phyloP scores from a whole-genome alignment of 2,797 vertebrate genomes.

The Agapornis canus region DNA sequence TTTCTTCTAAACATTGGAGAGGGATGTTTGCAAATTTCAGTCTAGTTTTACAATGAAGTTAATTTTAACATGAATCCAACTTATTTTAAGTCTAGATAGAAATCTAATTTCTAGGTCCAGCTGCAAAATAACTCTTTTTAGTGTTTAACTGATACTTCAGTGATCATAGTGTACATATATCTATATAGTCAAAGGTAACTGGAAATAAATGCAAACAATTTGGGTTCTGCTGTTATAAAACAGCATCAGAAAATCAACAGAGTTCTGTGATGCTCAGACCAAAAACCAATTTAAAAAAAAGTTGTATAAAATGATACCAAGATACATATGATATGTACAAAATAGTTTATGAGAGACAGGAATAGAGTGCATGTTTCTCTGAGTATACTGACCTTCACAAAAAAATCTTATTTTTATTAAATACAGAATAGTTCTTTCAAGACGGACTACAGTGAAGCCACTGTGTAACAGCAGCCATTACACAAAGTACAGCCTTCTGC shows the following conservation, averaged over 20 bases:
- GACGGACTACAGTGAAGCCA: neutral
- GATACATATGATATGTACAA: neutral
- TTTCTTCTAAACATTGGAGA: neutral
- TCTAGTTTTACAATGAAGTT: neutral
- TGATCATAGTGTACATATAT: neutral
- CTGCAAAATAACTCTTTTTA: neutral
- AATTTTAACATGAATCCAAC: rapidly evolving
- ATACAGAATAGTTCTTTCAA: neutral
- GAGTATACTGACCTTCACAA: neutral
- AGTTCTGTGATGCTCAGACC: neutral
- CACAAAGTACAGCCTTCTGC: neutral
- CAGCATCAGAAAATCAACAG: neutral
- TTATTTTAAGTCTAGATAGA: neutral
- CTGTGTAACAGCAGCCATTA: neutral
- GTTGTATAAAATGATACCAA: neutral
- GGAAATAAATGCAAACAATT: neutral
- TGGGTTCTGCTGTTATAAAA: neutral
- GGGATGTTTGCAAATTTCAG: neutral
- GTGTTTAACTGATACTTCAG: neutral
- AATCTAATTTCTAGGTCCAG: neutral
- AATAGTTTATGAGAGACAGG: neutral
- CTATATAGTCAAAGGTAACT: neutral
- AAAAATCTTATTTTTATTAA: neutral
- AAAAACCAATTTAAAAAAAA: neutral
- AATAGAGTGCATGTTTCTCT: neutral